Evolutionary conservation across 2,797 vertebrate genomes (phyloP), one percentile per base, ranked within the genome.

Genomic region (Amazonetta brasiliensis): DNA sequence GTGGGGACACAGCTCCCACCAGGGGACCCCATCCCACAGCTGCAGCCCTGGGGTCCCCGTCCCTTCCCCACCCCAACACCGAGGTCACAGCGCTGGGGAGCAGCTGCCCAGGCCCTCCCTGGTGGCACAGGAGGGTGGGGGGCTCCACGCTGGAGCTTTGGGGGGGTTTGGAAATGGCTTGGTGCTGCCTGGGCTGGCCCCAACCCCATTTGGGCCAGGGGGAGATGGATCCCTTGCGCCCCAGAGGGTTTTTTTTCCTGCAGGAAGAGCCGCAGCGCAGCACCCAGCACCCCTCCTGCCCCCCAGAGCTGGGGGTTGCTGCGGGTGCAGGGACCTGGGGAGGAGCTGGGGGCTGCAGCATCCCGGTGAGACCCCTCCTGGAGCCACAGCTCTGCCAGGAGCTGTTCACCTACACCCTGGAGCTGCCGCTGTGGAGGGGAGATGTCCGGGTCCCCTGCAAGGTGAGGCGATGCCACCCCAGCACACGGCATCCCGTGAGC

Each of bases 321-420:
- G 44, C 7, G 31, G 31, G 54, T 99, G 63, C 98, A 98, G 91
- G 96, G 99, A 82, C 52, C 99, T 87, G 98, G 84, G 94, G 98
- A 99, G 98, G 98, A 95, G 39, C 50, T 19, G 33, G 71, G 16
- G 67, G 48, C 46, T 19, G 58, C 58, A 20, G 39, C 59, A 6
- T 13, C 19, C 28, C 66, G 13, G 9, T 3, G 8, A 26, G 25
- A 13, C n/a, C 64, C 77, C 92, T 66, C 44, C 74, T 0, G 8
- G 33, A 88, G 17, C 46, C 95, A 2, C 98, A 98, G 96, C 98
- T 95, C 69, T 99, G 98, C 95, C 98, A 98, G 78, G 98, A 97
- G 84, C 98, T 99, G 98, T 99, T 99, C 72, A 98, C 98, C 97
- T 99, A 98, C 89, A 88, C 95, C 28, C 97, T 98, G 9, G 94